Evolutionary conservation across 2,113 vertebrate genomes (phyloP).

Genomic region (Albula goreensis): DNA sequence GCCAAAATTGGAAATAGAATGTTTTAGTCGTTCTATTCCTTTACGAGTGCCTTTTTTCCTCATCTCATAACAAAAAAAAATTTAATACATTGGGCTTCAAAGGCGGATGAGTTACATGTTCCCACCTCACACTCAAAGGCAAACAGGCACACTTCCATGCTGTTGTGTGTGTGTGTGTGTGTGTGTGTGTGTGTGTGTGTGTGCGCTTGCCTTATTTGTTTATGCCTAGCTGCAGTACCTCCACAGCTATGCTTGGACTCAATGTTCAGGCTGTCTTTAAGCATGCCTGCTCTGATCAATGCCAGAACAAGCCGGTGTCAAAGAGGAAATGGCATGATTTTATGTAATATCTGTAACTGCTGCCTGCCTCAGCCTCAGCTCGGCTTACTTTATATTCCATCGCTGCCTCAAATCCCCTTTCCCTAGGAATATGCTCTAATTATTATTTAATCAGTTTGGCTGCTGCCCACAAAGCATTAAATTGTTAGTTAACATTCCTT

Average conservation of each 20-base stretch:
- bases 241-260: neutral
- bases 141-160: neutral
- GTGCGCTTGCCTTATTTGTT: neutral
- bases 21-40: neutral
- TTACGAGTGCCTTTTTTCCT: slow-evolving; percentile 2
- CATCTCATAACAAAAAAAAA: neutral
- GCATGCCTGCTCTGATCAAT: neutral
- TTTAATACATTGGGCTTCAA: neutral
- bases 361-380: slow-evolving; percentile 50
- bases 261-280: neutral
- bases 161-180: neutral
- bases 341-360: slow-evolving; percentile 38
- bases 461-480: slow-evolving; percentile 78
- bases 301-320: slow-evolving; percentile 9
- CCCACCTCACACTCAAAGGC: neutral
- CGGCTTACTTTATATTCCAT: slow-evolving; percentile 59
- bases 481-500: slow-evolving; percentile 80
- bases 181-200: neutral
- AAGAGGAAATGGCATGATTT: neutral
- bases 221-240: neutral
- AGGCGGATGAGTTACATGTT: neutral
- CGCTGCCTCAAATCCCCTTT: slow-evolving; percentile 57
- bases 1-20: neutral
- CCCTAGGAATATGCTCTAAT: slow-evolving; percentile 69
- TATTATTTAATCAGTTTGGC: slow-evolving; percentile 73